These are phyloP conservation scores for Megaleporinus macrocephalus DNA, from an alignment of 2,113 vertebrate species.

Conservation along the genomic window DNA sequence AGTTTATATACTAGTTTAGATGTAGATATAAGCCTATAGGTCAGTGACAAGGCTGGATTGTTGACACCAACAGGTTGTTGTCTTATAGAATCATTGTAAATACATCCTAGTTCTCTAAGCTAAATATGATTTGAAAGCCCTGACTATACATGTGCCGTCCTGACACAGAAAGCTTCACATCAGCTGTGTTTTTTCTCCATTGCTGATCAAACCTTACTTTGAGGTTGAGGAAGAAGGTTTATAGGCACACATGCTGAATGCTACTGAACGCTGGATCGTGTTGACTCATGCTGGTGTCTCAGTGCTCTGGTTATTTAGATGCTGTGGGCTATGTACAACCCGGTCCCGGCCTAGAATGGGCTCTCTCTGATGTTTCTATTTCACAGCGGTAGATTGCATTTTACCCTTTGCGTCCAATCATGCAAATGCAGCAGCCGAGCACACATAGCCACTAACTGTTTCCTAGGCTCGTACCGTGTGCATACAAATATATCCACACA, in stretches of 20 bases:
- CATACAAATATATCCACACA: conserved; percentile 2
- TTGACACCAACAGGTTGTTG: too few relatives aligned
- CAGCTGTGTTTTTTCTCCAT: background rate
- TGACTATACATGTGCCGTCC: background rate
- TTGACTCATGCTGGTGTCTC: background rate
- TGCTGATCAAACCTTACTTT: background rate
- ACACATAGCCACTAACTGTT: background rate
- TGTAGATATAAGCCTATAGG: too few relatives aligned
- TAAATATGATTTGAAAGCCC: background rate
- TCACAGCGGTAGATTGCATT: background rate
- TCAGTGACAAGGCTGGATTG: too few relatives aligned
- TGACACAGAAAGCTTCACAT: background rate
- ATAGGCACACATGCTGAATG: background rate
- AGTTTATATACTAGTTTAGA: too few relatives aligned
- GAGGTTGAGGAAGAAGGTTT: background rate
- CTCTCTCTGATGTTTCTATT: conserved; percentile 4
- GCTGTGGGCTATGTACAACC: background rate
- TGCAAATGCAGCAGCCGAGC: background rate
- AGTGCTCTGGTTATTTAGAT: background rate
- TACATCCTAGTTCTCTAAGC: background rate
- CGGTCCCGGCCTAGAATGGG: background rate
- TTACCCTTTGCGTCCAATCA: background rate
- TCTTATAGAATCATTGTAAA: too few relatives aligned
- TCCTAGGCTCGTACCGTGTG: background rate
- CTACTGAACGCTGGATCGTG: background rate